Percentiles rank a stretch among this genome's conserved stretches.
These are phyloP conservation scores for Microcebus lehilahytsara DNA, from an alignment of 2,113 vertebrate genomes.

Conservation along the genomic window DNA sequence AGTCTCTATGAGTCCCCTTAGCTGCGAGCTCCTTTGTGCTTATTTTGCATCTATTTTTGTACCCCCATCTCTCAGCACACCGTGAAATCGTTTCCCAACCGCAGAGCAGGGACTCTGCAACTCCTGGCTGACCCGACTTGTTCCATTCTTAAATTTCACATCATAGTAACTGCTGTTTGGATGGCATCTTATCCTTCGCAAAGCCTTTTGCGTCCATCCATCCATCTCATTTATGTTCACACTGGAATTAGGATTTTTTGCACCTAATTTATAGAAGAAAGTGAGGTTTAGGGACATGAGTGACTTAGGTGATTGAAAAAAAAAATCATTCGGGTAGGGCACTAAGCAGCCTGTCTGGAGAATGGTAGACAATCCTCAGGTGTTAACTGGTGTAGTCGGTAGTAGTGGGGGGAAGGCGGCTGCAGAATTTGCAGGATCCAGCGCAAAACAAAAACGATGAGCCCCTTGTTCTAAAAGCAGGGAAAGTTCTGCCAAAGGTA, in stretches of 20 bases:
- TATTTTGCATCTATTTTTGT: fast-evolving
- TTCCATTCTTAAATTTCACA: fast-evolving
- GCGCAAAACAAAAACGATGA: fast-evolving
- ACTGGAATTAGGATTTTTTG: neutral
- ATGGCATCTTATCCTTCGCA: neutral
- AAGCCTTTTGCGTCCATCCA: neutral
- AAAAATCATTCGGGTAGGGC: no score
- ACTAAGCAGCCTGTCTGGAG: fast-evolving
- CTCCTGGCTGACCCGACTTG: fast-evolving
- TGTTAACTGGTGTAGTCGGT: fast-evolving
- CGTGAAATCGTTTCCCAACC: fast-evolving
- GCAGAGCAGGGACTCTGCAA: fast-evolving
- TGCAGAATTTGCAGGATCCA: fast-evolving
- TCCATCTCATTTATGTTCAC: neutral
- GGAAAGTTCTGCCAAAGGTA: fast-evolving
- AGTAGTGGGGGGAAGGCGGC: fast-evolving
- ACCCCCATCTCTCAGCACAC: neutral
- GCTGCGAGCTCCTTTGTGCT: fast-evolving
- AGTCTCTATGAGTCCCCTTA: fast-evolving
- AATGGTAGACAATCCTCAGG: fast-evolving
- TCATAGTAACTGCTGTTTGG: fast-evolving
- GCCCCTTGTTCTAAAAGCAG: neutral
- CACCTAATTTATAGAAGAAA: neutral
- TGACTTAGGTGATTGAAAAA: neutral
- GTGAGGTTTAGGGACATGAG: neutral